Evolutionary conservation across 1,140 invertebrate genomes (phyloP), one percentile per base, ranked within the genome.

Genomic region (Helicoverpa armigera): DNA sequence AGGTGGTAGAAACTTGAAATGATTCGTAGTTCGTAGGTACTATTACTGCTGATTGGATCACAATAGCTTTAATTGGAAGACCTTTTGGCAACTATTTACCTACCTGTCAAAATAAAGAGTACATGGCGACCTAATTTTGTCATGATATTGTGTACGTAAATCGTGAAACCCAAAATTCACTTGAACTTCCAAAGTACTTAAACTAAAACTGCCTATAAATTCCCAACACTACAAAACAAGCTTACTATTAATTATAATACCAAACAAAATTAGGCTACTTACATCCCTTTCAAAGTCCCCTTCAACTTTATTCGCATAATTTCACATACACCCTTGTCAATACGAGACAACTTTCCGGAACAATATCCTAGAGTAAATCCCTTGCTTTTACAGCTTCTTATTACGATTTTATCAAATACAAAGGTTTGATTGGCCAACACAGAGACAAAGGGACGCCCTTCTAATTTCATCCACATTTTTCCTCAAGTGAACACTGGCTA

Each of bases 391-490:
- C n/a, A 43, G 54, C 13, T 51, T 43, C 50, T 74, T 63, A 43
- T 51, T 54, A 65, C 12, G 69, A 73, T 65, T 61, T 74, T 31
- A 72, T 54, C 54, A 58, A 63, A 65, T 18, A 80, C 67, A 74
- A 74, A 65, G 67, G 58, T 80, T 74, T 74, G 79, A 74, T 74
- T 80, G 69, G 69, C 74, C 43, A 65, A 43, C 48, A 35, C 14
- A 3, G 53, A 58, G 70, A 73, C 70, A 73, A 73, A 58, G 53
- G 35, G 53, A 73, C 70, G 70, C 70, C 70, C 53, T 58, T 54
- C 70, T 73, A 73, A 73, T 73, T 73, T 35, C 16, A 58, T 16
- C 70, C n/a, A n/a, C 70, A 73, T 56, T 73, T 73, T 73, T 73
- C 70, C 70, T 73, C 11, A 69, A 69, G 16, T 23, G 53, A 73